Conservation (phyloP, 2,888 invertebrate species). For the Aelia acuminata region DNA sequence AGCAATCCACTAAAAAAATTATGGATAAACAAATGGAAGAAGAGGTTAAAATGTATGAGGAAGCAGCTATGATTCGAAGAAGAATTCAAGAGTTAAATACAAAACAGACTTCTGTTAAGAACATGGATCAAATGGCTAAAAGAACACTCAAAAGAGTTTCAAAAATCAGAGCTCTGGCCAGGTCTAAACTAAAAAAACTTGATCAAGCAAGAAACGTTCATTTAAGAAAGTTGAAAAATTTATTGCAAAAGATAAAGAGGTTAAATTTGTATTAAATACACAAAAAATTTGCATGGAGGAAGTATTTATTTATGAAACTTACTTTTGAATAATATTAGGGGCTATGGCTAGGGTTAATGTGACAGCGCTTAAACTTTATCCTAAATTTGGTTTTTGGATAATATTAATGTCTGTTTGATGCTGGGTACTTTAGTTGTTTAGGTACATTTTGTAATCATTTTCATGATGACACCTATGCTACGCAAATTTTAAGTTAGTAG, state of each 20-base stretch:
- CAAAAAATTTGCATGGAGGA: background rate
- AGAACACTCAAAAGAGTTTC: background rate
- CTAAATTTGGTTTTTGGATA: no score
- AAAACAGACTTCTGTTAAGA: background rate
- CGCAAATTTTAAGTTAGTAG: no score
- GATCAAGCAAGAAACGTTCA: background rate
- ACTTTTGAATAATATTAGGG: no score
- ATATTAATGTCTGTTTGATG: no score
- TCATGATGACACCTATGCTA: no score
- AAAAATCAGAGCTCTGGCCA: conserved; percentile 2
- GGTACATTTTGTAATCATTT: no score
- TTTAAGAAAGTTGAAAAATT: background rate
- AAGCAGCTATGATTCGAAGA: background rate
- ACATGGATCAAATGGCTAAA: background rate
- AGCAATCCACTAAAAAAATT: background rate
- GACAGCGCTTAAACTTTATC: no score
- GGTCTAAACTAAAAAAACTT: background rate
- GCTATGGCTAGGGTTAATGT: no score
- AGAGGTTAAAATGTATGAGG: background rate
- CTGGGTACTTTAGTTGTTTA: no score
- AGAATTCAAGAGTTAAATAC: background rate
- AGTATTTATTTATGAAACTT: background rate
- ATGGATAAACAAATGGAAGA: background rate
- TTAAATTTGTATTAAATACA: background rate
- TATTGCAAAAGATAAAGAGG: background rate